A percentile compares a stretch with the other conserved stretches of the same genome.
These are phyloP conservation scores for Gracilinanus agilis DNA, from an alignment of 2,113 vertebrate genomes.

Conservation along the genomic window DNA sequence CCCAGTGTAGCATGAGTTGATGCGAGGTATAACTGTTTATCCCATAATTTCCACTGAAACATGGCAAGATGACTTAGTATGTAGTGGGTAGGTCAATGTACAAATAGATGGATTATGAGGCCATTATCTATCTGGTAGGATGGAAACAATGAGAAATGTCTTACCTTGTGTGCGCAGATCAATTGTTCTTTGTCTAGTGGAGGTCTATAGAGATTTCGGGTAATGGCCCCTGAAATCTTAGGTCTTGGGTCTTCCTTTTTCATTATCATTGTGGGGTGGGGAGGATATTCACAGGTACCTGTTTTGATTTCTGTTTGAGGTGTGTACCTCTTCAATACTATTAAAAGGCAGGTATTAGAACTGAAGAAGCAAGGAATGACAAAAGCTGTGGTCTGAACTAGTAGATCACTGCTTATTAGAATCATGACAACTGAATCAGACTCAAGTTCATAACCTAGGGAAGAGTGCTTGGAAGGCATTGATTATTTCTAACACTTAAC, in stretches of 20 bases:
- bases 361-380: neutral
- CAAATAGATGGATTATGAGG: neutral
- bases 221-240: neutral
- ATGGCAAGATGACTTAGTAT: neutral
- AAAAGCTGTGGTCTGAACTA: neutral
- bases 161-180: neutral
- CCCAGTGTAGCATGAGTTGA: neutral
- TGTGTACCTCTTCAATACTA: neutral
- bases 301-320: neutral
- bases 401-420: neutral
- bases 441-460: neutral
- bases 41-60: neutral
- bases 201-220: neutral
- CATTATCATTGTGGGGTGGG: neutral
- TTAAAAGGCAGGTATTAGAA: neutral
- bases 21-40: neutral
- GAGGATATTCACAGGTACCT: neutral
- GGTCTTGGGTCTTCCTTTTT: neutral
- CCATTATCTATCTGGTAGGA: neutral
- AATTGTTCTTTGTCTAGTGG: neutral
- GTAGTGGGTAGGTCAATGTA: neutral
- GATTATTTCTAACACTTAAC: neutral
- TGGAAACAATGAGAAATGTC: neutral
- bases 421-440: neutral
- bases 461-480: neutral